Base-by-base conservation (phyloP, 2,113 vertebrate species). In the Atractosteus spatula region DNA sequence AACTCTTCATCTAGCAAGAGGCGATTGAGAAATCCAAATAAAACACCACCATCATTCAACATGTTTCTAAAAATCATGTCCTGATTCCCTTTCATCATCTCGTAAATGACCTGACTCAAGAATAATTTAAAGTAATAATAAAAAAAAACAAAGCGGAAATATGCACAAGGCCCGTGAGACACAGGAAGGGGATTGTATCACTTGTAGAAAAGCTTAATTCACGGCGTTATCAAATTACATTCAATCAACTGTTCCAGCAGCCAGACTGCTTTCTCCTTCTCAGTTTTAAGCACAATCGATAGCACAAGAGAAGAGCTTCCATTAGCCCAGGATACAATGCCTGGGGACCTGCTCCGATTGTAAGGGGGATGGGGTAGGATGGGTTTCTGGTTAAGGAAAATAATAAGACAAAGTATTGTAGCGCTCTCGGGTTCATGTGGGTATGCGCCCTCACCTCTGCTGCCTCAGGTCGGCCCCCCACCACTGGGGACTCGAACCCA, bases 141-240 rank as follows among this genome's bases (percentile, higher is more conserved):
- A 11, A 63, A 55, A 70, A 13, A n/a, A 55, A 71, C 17, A 44
- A 29, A 41, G 65, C 76, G 13, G 16, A 16, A 14, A 14, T 54
- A 16, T n/a, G 29, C 11, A 41, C 14, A 47, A 44, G 69, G 44
- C 29, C 63, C 59, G 55, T 10, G 8, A 45, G 55, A 55, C 3
- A 8, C 8, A 41, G 63, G 64, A 17, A 13, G 51, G 41, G 66
- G 59, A 68, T 45, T 12, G 43, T 55, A 11, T 55, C 66, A 17
- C 76, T 17, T 51, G 44, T 65, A 68, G 69, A 54, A 70, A 41
- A 62, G 43, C 59, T 74, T 57, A 57, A 74, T 78, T 74, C 66
- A 66, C 43, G 55, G 62, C 56, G 45, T 77, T 83, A 83, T 78
- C 74, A 64, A 79, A 78, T 82, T 81, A 82, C 76, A 80, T 62